phyloP scores from a whole-genome alignment of 2,888 invertebrate genomes.

The Polydrusus tereticollis region DNA sequence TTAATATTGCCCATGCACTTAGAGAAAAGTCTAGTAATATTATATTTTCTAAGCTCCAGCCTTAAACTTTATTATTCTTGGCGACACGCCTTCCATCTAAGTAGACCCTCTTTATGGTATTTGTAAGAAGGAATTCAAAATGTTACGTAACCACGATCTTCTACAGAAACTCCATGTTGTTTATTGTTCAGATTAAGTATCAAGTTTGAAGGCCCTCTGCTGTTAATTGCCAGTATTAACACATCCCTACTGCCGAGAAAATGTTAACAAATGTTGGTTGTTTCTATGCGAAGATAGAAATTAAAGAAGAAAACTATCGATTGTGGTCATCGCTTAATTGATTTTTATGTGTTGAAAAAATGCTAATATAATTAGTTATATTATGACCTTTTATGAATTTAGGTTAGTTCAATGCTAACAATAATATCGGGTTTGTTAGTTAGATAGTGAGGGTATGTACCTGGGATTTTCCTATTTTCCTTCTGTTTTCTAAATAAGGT shows the following conservation, averaged over 20 bases:
- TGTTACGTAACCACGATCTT: constrained; percentile 60
- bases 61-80: constrained; percentile 31
- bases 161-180: constrained; percentile 47
- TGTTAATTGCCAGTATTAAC: constrained; percentile 41
- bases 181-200: constrained; percentile 54
- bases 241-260: constrained; percentile 13
- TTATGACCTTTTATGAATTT: too few relatives aligned
- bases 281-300: neutral
- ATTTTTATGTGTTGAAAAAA: too few relatives aligned
- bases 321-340: too few relatives aligned
- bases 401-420: too few relatives aligned
- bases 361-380: too few relatives aligned
- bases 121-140: constrained; percentile 62
- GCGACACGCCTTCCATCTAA: constrained; percentile 37
- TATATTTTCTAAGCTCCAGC: neutral
- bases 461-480: too few relatives aligned
- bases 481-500: too few relatives aligned
- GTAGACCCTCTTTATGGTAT: constrained; percentile 61
- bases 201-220: constrained; percentile 42
- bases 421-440: too few relatives aligned
- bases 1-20: neutral
- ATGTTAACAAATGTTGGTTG: constrained; percentile 18
- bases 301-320: neutral
- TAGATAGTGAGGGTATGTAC: too few relatives aligned
- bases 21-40: neutral